Evolutionary conservation across 64 coral and sea anemone species (phyloP).

Genomic region (Astreopora myriophthalma): DNA sequence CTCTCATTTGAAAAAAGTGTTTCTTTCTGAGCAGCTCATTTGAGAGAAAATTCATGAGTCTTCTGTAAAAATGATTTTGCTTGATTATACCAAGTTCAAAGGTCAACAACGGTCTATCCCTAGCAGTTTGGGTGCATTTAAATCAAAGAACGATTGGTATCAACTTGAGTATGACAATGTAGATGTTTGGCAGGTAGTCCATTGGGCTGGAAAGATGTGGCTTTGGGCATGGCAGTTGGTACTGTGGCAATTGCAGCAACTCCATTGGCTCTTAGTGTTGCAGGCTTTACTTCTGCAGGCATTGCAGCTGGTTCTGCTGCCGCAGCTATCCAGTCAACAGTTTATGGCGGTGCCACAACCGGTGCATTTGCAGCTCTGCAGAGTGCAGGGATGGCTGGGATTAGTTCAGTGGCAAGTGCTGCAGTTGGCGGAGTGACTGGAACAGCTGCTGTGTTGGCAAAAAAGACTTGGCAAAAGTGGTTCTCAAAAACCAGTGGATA

Average conservation of each 20-base stretch:
- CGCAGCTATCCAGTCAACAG: constrained; percentile 38
- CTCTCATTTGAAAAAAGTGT: too few relatives aligned
- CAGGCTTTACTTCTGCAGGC: constrained; percentile 30
- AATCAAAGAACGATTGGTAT: too few relatives aligned
- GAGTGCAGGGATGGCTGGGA: constrained; percentile 66
- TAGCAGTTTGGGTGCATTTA: too few relatives aligned
- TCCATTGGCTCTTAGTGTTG: constrained; percentile 23
- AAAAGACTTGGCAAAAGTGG: neutral
- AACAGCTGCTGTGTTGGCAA: neutral
- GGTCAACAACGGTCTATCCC: too few relatives aligned
- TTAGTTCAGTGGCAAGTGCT: neutral
- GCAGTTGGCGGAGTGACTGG: constrained; percentile 2
- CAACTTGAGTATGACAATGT: too few relatives aligned
- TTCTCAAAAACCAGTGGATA: neutral
- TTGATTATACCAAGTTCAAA: too few relatives aligned
- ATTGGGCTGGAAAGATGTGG: neutral
- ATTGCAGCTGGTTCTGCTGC: constrained; percentile 54
- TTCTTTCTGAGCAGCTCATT: too few relatives aligned
- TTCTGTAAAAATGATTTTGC: too few relatives aligned
- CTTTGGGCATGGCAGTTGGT: neutral
- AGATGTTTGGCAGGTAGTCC: neutral
- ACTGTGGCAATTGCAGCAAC: neutral
- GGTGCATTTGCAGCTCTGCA: constrained; percentile 44
- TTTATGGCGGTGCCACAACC: constrained; percentile 52
- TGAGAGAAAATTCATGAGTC: too few relatives aligned